These are phyloP conservation scores for Sarcophaga variegata DNA, from an alignment of 2,888 invertebrate species.

Conservation along the genomic window DNA sequence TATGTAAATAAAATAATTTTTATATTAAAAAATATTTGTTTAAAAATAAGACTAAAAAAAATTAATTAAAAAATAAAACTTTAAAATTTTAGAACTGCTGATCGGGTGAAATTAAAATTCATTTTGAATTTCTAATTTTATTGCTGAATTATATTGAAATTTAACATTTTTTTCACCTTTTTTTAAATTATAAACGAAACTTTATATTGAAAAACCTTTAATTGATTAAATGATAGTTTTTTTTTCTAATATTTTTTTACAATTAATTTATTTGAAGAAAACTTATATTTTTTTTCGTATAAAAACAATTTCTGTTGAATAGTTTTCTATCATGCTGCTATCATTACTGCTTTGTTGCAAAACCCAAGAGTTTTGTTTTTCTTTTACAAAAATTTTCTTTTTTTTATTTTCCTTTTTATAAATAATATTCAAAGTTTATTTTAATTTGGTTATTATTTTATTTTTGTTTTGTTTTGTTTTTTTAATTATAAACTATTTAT, in stretches of 20 bases:
- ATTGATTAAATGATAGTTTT: not conserved
- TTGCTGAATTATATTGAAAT: no score
- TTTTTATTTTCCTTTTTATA: not conserved
- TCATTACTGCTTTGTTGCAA: constrained; percentile 45
- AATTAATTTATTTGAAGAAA: not conserved
- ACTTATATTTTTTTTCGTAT: no score
- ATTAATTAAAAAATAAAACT: no score
- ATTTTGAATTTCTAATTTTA: no score
- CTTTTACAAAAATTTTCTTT: not conserved
- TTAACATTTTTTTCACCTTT: no score
- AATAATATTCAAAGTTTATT: not conserved
- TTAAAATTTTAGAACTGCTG: no score
- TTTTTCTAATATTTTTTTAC: not conserved
- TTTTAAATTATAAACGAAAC: no score
- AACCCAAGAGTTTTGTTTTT: not conserved
- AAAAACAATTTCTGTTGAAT: not conserved
- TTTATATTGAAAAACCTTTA: no score
- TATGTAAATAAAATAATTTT: no score
- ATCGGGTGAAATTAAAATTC: no score
- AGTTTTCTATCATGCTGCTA: constrained; percentile 40
- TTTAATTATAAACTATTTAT: constrained; percentile 58
- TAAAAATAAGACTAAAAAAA: no score
- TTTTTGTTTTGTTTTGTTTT: not conserved
- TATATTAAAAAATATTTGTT: no score
- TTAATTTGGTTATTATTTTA: not conserved